Percentiles rank a stretch among this genome's conserved stretches.
Evolutionary conservation across 1,140 invertebrate genomes (phyloP).

Genomic region (Stegodyphus mimosarum): DNA sequence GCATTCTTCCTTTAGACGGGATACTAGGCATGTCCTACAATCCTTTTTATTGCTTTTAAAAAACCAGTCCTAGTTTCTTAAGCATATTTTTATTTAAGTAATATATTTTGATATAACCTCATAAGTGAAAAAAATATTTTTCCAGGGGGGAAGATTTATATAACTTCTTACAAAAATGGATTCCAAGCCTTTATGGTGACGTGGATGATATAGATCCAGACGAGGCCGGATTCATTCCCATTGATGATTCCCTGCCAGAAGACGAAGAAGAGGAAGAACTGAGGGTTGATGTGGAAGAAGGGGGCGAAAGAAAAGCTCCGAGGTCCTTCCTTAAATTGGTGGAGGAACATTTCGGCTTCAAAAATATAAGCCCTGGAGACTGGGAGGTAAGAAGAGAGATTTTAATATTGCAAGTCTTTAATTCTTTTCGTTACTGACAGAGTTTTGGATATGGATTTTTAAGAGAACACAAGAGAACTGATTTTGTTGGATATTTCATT

Average conservation of each 20-base stretch:
- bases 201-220: slow-evolving; percentile 83
- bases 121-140: slow-evolving; percentile 17
- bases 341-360: slow-evolving; percentile 66
- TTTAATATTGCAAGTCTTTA: too few species aligned
- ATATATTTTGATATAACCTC: too few species aligned
- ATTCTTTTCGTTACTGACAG: too few species aligned
- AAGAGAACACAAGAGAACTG: too few species aligned
- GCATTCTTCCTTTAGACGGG: too few species aligned
- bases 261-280: slow-evolving; percentile 71
- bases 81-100: too few species aligned
- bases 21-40: too few species aligned
- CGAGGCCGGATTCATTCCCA: slow-evolving; percentile 85
- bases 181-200: slow-evolving; percentile 91
- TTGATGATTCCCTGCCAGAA: slow-evolving; percentile 88
- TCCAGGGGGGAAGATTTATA: slow-evolving; percentile 92
- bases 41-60: too few species aligned
- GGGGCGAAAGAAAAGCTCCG: slow-evolving; percentile 28
- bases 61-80: too few species aligned
- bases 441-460: too few species aligned
- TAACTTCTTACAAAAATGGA: slow-evolving; percentile 93
- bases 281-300: slow-evolving; percentile 66
- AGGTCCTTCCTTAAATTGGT: slow-evolving; percentile 62
- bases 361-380: slow-evolving; percentile 54
- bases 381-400: slow-evolving; percentile 61
- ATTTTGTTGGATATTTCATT: too few species aligned